Conservation (phyloP, 2,888 invertebrate genomes). For the Orthonevra nobilis region DNA sequence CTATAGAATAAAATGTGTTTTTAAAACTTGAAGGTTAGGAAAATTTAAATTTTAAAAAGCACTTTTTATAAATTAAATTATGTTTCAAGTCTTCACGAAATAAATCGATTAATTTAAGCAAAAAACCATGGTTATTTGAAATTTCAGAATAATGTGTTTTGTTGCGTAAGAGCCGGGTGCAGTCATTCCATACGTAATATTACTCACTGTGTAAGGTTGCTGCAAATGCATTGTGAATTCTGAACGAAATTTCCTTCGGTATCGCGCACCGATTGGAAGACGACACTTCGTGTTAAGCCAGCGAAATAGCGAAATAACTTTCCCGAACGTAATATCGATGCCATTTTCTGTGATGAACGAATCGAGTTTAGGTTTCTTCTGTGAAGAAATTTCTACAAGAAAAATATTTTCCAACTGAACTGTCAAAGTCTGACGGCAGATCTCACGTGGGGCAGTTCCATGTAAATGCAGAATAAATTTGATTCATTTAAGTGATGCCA, state of each 20-base stretch:
- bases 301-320: conserved; percentile 88
- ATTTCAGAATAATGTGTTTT: conserved; percentile 43
- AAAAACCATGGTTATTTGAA: not conserved
- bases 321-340: conserved; percentile 83
- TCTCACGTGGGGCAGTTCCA: conserved; percentile 51
- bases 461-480: not conserved
- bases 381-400: not conserved
- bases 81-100: not conserved
- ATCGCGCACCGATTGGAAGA: conserved; percentile 84
- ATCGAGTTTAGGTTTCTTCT: no score
- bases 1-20: conserved; percentile 77
- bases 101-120: not conserved
- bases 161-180: conserved; percentile 73
- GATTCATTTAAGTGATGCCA: conserved; percentile 6
- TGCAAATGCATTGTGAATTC: conserved; percentile 81
- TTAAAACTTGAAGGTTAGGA: conserved; percentile 41
- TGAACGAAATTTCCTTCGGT: conserved; percentile 83
- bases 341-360: conserved; percentile 73
- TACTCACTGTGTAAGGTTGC: conserved; percentile 80
- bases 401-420: conserved; percentile 27
- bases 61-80: conserved; percentile 57
- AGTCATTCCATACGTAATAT: conserved; percentile 35
- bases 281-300: conserved; percentile 86
- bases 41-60: conserved; percentile 55
- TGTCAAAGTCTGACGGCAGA: conserved; percentile 43